Evolutionary conservation across 1,140 invertebrate genomes (phyloP), one percentile per base, ranked within the genome.

Genomic region (Ladona fulva): DNA sequence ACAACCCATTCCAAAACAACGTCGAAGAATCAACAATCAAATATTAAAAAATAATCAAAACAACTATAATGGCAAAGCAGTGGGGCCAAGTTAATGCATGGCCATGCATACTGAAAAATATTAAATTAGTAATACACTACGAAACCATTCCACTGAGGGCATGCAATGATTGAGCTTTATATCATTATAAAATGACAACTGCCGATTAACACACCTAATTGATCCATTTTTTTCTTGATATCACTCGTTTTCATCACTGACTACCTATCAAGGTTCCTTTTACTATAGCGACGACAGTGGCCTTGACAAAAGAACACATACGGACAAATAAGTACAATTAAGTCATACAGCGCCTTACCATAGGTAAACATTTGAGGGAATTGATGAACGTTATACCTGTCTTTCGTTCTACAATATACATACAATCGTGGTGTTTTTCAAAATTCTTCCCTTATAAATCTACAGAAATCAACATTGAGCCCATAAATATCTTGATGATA

Each of bases 261-360:
- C n/a, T 66, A 66, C 52, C 52, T 66, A 66, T 66, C 52, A 66
- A 66, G 52, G 52, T 66, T 66, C 52, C 52, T 66, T 37, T 66
- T 66, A 66, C 52, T 66, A 66, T 66, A 66, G 14, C 52, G 52
- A 22, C 52, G n/a, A 22, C 52, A 19, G 52, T 66, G 52, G 52
- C 52, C 52, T 66, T 66, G 52, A 66, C 52, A 66, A 66, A 66
- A 66, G 52, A 66, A 66, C n/a, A 66, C 12, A 66, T 66, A 66
- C n/a, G 52, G n/a, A 66, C 14, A 66, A 19, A 66, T 66, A 66
- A 66, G n/a, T 66, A 66, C 52, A 66, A 66, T 66, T 16, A 66
- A 6, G 29, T 37, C 29, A 37, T 8, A 37, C 29, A 37, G 29
- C 29, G 29, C 29, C 8, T 37, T 37, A 37, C 29, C 29, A 5